Evolutionary conservation across 2,113 vertebrate genomes (phyloP), one percentile per base, ranked within the genome.

Genomic region (Tringa solitaria): DNA sequence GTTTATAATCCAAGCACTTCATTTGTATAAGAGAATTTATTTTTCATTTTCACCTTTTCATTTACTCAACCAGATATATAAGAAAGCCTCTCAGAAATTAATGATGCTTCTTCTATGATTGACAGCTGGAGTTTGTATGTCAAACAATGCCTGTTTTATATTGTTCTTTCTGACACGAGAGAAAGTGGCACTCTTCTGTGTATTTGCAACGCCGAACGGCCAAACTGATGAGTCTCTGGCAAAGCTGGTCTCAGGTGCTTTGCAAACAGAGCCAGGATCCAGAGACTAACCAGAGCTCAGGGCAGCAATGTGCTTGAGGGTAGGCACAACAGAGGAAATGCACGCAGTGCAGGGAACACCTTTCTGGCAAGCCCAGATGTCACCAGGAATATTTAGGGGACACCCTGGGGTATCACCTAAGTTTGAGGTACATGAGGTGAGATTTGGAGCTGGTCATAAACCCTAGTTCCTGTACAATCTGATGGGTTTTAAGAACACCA

Each of bases 11-110:
- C 93, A 88, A 97, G 81, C 30, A 65, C 74, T 93, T 84, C 82
- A 87, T 93, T 91, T 92, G 85, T 95, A 76, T 6, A 94, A 56
- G 67, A 73, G 57, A 97, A 95, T 79, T 94, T 88, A 95, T 93
- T 98, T 96, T 90, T 89, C 75, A 95, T 95, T 97, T 96, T 94
- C 64, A 90, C 84, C 78, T 94, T 78, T 76, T 84, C 90, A 90
- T 93, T 88, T 91, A 90, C 84, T 96, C 45, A 87, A 94, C 77
- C 79, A 92, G 50, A 94, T 43, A 77, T 18, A 50, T 18, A 89
- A 90, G 35, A 80, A 92, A 95, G 79, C 10, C n/a, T 75, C 59
- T 95, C 68, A 64, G 56, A 97, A 97, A 93, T 83, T 94, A 92
- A 92, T 88, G 70, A 85, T 69, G 53, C 53, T 81, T 77, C 17